Evolutionary conservation across 1,140 invertebrate species (phyloP), one percentile per base, ranked within the genome.

Genomic region (Drosophila subpulchrella): DNA sequence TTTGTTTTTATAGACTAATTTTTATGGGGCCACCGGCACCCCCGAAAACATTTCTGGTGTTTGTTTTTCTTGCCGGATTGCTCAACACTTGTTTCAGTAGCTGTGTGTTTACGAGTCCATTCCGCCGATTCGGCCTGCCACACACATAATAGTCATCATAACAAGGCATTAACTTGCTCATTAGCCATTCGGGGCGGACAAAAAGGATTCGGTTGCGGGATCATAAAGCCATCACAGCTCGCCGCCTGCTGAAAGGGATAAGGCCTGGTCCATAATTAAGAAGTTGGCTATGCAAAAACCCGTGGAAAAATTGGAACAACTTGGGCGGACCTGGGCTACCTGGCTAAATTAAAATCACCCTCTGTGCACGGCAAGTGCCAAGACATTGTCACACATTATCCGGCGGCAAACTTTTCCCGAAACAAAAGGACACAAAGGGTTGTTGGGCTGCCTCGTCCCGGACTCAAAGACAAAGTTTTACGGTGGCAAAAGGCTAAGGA

Each of bases 1-100:
- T 89, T 89, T 89, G 77, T 89, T 89, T 89, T 88, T 88, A 89
- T 88, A 89, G 80, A 80, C 84, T 89, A 83, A 89, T 89, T 89
- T 78, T 89, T 90, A 90, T 89, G 83, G 83, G 78, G 79, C 67
- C 81, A 58, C 65, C 66, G 30, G 60, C 36, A 32, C 46, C 17
- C 20, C 47, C 24, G 27, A 56, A 58, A 53, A 42, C 59, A 59
- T 47, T 57, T 55, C 66, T 50, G 66, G 47, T 88, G 84, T 88
- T 88, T 88, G 71, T 84, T 89, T 88, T 70, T 73, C 66, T 51
- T 51, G 47, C 44, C 38, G 42, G 83, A 82, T 86, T 86, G 84
- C 83, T 79, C 79, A 79, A 88, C 83, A 88, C 83, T 88, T 80
- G 75, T 78, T 60, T 30, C n/a, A 12, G 34, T 46, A 30, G 32